Percentiles rank a stretch among this genome's conserved stretches.
Conservation (phyloP, 2,888 invertebrate species). For the Pycnomerus fuliginosus region DNA sequence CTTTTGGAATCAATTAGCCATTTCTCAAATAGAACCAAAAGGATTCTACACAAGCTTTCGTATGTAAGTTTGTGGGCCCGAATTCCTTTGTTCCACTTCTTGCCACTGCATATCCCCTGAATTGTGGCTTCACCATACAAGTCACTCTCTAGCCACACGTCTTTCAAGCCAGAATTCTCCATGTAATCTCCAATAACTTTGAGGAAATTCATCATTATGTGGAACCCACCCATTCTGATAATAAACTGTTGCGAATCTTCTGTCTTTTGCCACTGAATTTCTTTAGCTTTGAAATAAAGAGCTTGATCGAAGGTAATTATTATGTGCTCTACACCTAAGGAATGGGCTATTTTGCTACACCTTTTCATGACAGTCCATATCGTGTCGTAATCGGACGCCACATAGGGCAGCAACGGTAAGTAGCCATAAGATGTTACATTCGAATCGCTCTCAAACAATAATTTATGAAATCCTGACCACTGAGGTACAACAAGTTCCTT, state of each 20-base stretch:
- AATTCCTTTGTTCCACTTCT: constrained; percentile 21
- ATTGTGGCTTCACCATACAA: constrained; percentile 19
- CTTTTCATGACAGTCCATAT: constrained; percentile 19
- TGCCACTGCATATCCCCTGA: constrained; percentile 13
- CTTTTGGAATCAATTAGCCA: too few relatives aligned
- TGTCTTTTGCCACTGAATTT: constrained; percentile 21
- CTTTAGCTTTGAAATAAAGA: constrained; percentile 26
- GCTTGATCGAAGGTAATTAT: constrained; percentile 25
- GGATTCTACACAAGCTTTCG: constrained; percentile 20
- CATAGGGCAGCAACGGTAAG: constrained; percentile 16
- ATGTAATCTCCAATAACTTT: constrained; percentile 27
- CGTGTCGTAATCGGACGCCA: constrained; percentile 22
- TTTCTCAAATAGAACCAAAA: too few relatives aligned
- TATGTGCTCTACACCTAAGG: constrained; percentile 11
- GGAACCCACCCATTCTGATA: constrained; percentile 21
- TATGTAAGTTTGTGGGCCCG: constrained; percentile 27
- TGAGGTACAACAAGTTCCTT: constrained; percentile 5
- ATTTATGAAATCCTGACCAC: constrained; percentile 17
- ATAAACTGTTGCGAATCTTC: constrained; percentile 2
- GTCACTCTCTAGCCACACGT: constrained; percentile 28
- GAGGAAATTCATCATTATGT: constrained; percentile 25
- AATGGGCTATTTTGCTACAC: constrained; percentile 15
- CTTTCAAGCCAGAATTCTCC: constrained; percentile 16
- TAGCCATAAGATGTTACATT: constrained; percentile 13
- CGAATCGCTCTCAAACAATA: constrained; percentile 4